A percentile compares a stretch with the other conserved stretches of the same genome.
These are phyloP conservation scores for Smutsia temminckii DNA, from an alignment of 2,797 vertebrate species.

Conservation along the genomic window DNA sequence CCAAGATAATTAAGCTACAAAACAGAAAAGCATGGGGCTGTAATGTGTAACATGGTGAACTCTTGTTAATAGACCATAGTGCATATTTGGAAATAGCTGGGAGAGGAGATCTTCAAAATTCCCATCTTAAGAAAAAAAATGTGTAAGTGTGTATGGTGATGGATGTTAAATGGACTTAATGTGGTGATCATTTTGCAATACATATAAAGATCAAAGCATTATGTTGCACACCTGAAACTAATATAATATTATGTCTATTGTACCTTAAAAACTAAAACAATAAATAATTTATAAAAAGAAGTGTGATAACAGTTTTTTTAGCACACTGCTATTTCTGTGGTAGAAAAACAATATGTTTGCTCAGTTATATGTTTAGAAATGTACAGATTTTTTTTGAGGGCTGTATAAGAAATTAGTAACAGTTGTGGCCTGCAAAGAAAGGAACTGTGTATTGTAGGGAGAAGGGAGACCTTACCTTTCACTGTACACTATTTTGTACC, in stretches of 20 bases:
- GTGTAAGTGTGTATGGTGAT: not conserved
- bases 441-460: not conserved
- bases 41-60: not conserved
- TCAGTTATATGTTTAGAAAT: not conserved
- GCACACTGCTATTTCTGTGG: not conserved
- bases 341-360: not conserved
- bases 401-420: not conserved
- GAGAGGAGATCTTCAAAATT: not conserved
- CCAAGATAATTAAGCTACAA: not conserved
- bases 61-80: not conserved
- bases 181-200: not conserved
- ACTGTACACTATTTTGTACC: not conserved
- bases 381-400: not conserved
- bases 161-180: not conserved
- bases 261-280: not conserved
- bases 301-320: not conserved
- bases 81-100: not conserved
- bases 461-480: not conserved
- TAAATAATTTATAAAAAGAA: not conserved
- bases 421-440: not conserved
- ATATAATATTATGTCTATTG: too few relatives aligned
- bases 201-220: not conserved
- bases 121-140: not conserved
- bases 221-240: not conserved
- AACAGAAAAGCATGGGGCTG: not conserved